These are phyloP conservation scores for Drosophila ironensis DNA, from an alignment of 1,140 invertebrate genomes.

Conservation along the genomic window DNA sequence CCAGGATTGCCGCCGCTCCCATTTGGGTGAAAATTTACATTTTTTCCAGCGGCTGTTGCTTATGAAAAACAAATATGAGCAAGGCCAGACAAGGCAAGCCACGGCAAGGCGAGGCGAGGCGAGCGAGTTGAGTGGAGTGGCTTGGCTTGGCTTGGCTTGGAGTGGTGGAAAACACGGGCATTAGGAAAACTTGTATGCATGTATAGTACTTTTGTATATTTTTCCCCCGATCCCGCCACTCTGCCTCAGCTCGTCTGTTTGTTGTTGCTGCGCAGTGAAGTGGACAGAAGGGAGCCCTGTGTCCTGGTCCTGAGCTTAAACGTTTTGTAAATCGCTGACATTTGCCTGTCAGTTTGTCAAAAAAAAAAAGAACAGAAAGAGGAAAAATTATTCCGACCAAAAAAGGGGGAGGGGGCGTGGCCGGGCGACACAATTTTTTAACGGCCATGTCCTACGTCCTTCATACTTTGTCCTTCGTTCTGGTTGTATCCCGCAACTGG, in stretches of 20 bases:
- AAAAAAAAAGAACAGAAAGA: too few relatives aligned
- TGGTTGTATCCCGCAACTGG: conserved; percentile 11
- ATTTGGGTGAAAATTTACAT: conserved; percentile 79
- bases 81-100: too few relatives aligned
- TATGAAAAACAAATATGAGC: conserved; percentile 68
- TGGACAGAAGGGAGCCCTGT: conserved; percentile 50
- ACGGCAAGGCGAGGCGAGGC: too few relatives aligned
- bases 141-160: too few relatives aligned
- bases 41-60: conserved; percentile 46
- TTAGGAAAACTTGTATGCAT: too few relatives aligned
- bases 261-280: conserved; percentile 69
- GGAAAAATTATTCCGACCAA: neutral
- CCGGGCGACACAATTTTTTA: conserved; percentile 47
- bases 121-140: conserved; percentile 21
- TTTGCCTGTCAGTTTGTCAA: conserved; percentile 74
- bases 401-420: conserved; percentile 22
- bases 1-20: neutral
- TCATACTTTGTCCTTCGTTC: neutral
- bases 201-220: too few relatives aligned
- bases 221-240: too few relatives aligned
- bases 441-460: conserved; percentile 28
- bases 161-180: conserved; percentile 6
- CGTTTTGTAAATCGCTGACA: conserved; percentile 72
- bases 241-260: too few relatives aligned
- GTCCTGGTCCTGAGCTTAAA: conserved; percentile 58